These are phyloP conservation scores for Bellardia bayeri DNA, from an alignment of 2,888 invertebrate genomes.

Conservation along the genomic window DNA sequence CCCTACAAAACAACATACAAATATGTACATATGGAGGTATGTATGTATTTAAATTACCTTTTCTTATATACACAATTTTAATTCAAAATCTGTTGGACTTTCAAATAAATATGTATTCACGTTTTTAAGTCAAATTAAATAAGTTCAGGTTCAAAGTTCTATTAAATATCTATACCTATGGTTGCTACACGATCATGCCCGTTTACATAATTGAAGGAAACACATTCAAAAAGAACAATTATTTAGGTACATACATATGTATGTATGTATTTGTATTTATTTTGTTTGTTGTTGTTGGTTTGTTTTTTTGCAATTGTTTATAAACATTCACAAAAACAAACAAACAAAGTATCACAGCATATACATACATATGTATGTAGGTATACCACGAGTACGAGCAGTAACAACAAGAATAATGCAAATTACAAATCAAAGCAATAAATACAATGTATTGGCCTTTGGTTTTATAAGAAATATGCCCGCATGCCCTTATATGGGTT, in stretches of 20 bases:
- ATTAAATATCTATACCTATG: slow-evolving; percentile 22
- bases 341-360: background rate
- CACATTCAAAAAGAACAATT: background rate
- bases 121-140: background rate
- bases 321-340: slow-evolving; percentile 16
- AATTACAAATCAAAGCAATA: slow-evolving; percentile 39
- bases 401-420: slow-evolving; percentile 19
- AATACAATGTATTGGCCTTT: slow-evolving; percentile 57
- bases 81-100: background rate
- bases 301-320: slow-evolving; percentile 6
- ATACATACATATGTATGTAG: too few species aligned
- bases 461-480: slow-evolving; percentile 33
- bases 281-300: background rate
- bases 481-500: slow-evolving; percentile 60
- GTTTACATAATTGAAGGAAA: too few species aligned
- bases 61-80: too few species aligned
- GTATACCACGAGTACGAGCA: slow-evolving; percentile 19
- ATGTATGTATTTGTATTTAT: too few species aligned
- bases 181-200: slow-evolving; percentile 39
- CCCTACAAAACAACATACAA: too few species aligned
- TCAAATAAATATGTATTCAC: slow-evolving; percentile 9
- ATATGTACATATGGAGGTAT: too few species aligned
- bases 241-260: too few species aligned
- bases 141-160: slow-evolving; percentile 67
- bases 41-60: too few species aligned